phyloP scores from a whole-genome alignment of 2,797 vertebrate species.

The Siniperca scherzeri region DNA sequence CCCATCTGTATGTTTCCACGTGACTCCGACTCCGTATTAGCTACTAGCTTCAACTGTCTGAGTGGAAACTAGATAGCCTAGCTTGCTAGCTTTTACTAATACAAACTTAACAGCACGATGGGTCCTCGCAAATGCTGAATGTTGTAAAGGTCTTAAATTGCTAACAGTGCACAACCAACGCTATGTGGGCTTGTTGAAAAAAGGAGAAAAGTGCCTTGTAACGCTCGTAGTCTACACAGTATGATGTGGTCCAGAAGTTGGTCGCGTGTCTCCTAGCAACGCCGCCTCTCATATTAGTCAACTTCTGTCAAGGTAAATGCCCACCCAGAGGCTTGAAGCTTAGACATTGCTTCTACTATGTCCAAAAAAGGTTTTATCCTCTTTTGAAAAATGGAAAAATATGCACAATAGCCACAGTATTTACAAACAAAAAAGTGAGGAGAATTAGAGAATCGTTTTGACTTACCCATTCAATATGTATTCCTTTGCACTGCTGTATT shows the following conservation, averaged over 20 bases:
- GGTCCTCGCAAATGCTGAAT: background rate
- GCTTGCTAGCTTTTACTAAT: background rate
- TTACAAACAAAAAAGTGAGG: no score
- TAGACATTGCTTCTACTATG: background rate
- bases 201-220: background rate
- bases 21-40: background rate
- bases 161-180: background rate
- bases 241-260: background rate
- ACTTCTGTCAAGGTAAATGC: background rate
- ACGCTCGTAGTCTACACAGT: background rate
- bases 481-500: no score
- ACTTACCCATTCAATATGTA: no score
- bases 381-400: no score
- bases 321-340: background rate
- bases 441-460: no score
- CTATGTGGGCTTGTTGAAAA: background rate
- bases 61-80: background rate
- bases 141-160: background rate
- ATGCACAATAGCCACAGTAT: no score
- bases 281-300: background rate
- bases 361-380: no score
- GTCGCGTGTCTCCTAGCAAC: background rate
- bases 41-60: background rate
- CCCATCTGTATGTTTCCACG: background rate
- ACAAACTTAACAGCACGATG: background rate